Conservation (phyloP, 1,140 invertebrate genomes). For the Caenorhabditis remanei region DNA sequence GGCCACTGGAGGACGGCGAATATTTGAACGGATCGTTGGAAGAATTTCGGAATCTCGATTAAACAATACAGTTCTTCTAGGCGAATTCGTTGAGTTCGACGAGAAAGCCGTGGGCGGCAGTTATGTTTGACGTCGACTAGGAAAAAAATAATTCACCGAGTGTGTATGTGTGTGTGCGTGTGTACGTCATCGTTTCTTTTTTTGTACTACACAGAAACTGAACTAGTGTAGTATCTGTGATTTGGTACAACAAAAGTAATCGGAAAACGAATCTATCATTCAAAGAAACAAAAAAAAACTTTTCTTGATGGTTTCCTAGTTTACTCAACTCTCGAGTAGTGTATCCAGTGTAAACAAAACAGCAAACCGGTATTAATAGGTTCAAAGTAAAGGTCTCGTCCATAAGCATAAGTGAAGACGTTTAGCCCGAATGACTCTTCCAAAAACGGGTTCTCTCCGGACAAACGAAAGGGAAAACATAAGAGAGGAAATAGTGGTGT, state of each 20-base stretch:
- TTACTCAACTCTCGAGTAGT: constrained; percentile 1
- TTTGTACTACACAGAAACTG: constrained; percentile 2
- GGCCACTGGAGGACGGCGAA: neutral
- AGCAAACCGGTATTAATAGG: constrained; percentile 21
- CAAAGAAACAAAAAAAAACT: neutral
- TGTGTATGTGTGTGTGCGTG: neutral
- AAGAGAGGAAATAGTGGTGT: neutral
- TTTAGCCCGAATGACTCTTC: constrained; percentile 36
- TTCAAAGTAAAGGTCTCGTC: constrained; percentile 38
- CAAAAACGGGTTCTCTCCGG: constrained; percentile 3
- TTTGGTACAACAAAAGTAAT: neutral
- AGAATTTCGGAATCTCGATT: neutral
- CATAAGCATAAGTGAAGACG: constrained; percentile 7
- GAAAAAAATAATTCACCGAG: neutral
- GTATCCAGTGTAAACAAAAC: neutral
- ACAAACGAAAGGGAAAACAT: constrained; percentile 27
- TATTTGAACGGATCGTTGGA: constrained; percentile 22
- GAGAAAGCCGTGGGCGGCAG: constrained; percentile 14
- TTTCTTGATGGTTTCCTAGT: neutral
- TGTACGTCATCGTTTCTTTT: constrained; percentile 7
- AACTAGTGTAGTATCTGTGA: neutral
- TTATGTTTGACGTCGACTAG: neutral
- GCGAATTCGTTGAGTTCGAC: neutral
- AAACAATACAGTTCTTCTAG: neutral
- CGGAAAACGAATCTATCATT: neutral